These are phyloP conservation scores for Cathartes aura DNA, from an alignment of 2,113 vertebrate genomes.

Conservation along the genomic window DNA sequence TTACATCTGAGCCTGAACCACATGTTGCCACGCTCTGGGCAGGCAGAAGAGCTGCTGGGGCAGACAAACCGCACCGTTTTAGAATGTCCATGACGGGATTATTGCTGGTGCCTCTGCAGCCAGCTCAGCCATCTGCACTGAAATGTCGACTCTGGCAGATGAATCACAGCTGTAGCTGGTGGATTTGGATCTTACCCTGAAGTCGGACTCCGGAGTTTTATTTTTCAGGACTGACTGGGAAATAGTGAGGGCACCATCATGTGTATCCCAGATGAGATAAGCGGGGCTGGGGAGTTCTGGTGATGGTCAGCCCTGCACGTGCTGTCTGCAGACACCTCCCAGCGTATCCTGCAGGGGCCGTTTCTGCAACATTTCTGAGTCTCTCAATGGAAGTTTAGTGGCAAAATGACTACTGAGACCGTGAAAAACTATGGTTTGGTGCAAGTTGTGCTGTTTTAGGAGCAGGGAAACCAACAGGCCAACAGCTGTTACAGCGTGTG, in stretches of 20 bases:
- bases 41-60: not conserved
- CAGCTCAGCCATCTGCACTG: not conserved
- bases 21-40: rapidly evolving
- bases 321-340: not conserved
- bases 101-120: not conserved
- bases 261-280: not conserved
- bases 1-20: not conserved
- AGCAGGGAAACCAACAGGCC: not conserved
- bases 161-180: not conserved
- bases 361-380: not conserved
- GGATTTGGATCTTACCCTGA: not conserved
- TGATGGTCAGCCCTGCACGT: rapidly evolving
- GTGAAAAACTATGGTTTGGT: not conserved
- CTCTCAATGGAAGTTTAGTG: not conserved
- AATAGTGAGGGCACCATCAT: not conserved
- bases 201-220: not conserved
- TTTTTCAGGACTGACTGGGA: not conserved
- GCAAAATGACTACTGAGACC: not conserved
- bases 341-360: rapidly evolving
- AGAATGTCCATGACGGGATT: not conserved
- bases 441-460: not conserved
- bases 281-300: not conserved
- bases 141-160: not conserved
- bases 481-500: not conserved
- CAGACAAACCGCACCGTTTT: not conserved